Evolutionary conservation across 2,888 invertebrate species (phyloP), one percentile per base, ranked within the genome.

Genomic region (Acleris cristana): DNA sequence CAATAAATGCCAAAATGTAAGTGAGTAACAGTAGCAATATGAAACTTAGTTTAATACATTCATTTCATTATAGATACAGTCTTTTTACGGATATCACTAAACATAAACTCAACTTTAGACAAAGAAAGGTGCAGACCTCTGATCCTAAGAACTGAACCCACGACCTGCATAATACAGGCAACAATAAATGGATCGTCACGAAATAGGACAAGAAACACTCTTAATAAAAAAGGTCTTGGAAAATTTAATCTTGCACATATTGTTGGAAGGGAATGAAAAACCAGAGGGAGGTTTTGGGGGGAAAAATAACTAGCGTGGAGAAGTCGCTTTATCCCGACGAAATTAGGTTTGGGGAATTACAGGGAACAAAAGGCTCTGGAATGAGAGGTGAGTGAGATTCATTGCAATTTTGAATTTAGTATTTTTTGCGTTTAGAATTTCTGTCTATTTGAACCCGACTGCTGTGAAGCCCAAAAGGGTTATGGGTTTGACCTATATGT

Each of bases 281-380:
- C 72, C 71, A 61, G 66, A 66, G 65, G 64, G 71, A 69, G 71
- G 72, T 74, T 79, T 86, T 85, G 83, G 83, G 82, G 79, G 79
- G 84, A n/a, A 85, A 86, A 84, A 85, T 83, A 82, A 83, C 82
- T 78, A 73, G 73, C 71, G 76, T 77, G 78, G 79, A 81, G 73
- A 72, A 76, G 73, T 75, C 77, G 30, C 53, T 57, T 54, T 54
- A 54, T 52, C 51, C 54, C 54, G 58, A 18, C 69, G 63, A 49
- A 71, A 71, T 64, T 71, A 67, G 67, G 64, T 69, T 71, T 66
- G 21, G 67, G 59, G 56, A 54, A 34, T 19, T 14, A 53, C 45
- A 23, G 48, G 48, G 18, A 21, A 49, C 18, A 51, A 26, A 62
- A 53, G n/a, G 12, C 14, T 30, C 49, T 60, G 65, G 14, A 51